A percentile compares a stretch with the other conserved stretches of the same genome.
phyloP scores from a whole-genome alignment of 2,797 vertebrate genomes.

The Urophycis tenuis region DNA sequence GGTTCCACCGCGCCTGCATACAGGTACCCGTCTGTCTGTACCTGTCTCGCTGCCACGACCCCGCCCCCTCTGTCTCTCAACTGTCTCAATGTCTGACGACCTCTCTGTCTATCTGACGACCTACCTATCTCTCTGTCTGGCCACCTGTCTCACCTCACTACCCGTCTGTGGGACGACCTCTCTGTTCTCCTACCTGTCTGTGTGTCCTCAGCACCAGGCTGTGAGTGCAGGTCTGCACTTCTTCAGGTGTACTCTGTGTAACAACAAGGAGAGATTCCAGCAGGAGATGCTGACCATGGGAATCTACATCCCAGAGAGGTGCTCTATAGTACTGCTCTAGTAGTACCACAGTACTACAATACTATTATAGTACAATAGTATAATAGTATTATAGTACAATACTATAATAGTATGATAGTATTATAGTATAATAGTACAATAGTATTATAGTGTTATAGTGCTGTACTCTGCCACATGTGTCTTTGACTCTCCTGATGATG shows the following conservation, averaged over 20 bases:
- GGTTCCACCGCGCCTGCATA: slow-evolving; percentile 93
- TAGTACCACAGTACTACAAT: background rate
- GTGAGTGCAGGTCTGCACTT: slow-evolving; percentile 92
- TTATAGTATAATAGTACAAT: background rate
- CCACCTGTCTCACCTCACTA: background rate
- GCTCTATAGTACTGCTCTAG: background rate
- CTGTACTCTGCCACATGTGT: background rate
- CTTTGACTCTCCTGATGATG: background rate
- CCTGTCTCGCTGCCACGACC: background rate
- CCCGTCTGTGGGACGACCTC: background rate
- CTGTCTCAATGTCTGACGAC: background rate
- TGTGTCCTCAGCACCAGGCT: slow-evolving; percentile 76
- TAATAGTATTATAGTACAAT: background rate
- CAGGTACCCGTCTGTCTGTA: slow-evolving; percentile 72
- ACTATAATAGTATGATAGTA: background rate
- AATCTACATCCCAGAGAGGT: slow-evolving; percentile 94
- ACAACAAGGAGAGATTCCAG: slow-evolving; percentile 89
- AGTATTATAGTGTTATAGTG: background rate
- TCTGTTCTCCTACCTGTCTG: background rate
- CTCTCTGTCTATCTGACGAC: background rate
- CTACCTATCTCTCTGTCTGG: background rate
- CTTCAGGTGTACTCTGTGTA: slow-evolving; percentile 93
- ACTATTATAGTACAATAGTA: too few relatives aligned
- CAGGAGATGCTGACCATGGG: slow-evolving; percentile 94
- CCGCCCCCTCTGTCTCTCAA: background rate